Conservation (phyloP, 2,797 vertebrate genomes). For the Lepus townsendii region DNA sequence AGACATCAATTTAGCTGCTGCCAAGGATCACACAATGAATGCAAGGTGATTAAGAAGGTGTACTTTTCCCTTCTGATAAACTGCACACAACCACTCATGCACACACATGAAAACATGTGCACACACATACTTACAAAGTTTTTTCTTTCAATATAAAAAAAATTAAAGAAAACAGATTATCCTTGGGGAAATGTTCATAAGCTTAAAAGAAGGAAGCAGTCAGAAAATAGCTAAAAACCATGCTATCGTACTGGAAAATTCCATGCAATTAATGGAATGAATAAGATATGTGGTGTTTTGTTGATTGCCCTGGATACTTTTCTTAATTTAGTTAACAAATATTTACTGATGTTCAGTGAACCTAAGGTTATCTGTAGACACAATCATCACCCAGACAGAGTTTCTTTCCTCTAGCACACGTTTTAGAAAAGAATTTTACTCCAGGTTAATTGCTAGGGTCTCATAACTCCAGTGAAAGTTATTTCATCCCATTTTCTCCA, state of each 20-base stretch:
- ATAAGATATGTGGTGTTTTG: neutral
- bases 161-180: neutral
- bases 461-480: neutral
- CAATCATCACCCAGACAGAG: neutral
- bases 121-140: neutral
- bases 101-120: too few species aligned
- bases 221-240: slow-evolving; percentile 4
- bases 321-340: slow-evolving; percentile 9
- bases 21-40: neutral
- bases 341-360: neutral
- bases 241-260: neutral
- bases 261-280: neutral
- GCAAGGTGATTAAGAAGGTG: neutral
- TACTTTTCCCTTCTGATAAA: slow-evolving; percentile 6
- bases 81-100: too few species aligned
- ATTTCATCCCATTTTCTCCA: neutral
- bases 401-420: neutral
- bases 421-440: neutral
- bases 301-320: neutral
- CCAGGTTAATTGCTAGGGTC: neutral
- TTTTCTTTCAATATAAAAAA: neutral
- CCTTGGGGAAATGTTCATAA: neutral
- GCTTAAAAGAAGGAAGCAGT: slow-evolving; percentile 16
- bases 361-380: neutral
- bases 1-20: rapidly evolving